Base-by-base conservation (phyloP, 1,140 invertebrate genomes). In the Drosophila trapezifrons region DNA sequence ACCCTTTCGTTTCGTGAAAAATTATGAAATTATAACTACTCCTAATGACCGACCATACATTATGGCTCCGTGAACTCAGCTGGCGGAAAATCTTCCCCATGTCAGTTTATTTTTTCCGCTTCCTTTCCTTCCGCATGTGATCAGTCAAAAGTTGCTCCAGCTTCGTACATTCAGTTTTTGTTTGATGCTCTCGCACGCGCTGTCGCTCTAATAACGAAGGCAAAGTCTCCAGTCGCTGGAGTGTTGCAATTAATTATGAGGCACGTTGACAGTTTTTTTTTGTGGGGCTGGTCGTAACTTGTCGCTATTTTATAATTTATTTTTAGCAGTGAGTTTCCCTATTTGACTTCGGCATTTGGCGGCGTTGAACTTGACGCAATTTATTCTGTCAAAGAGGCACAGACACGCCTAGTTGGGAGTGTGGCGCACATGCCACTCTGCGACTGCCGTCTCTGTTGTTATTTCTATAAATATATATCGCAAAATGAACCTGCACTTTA, bases 361-460 rank as follows among this genome's bases (percentile, higher is more conserved):
- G 78, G 84, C 74, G 85, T 90, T 89, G 84, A 89, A 89, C 84
- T 89, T 89, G 84, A 81, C 77, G 84, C 85, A 84, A 89, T 89
- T 90, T 83, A 90, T 89, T 89, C 90, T 84, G 77, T 89, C 63
- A 80, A 80, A 84, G 75, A 69, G 55, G 58, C 60, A 47, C 67
- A 86, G 84, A 65, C 83, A 87, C 79, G 83, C 83, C 83, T 89
- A 87, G 83, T 87, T 87, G 84, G 29, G 64, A 62, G 63, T 78
- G 59, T 73, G 66, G 70, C 72, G 72, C 84, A 87, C 80, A 89
- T 71, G 59, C 54, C 29, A 46, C 64, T 42, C 59, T 32, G 25
- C 46, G 45, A 29, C 35, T 20, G 37, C 35, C 46, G 62, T 17
- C 25, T 29, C 32, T 71, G 54, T 52, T 74, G 43, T 76, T 87